Percentiles rank a stretch among this genome's conserved stretches.
These are phyloP conservation scores for Sturnira hondurensis DNA, from an alignment of 2,113 vertebrate genomes.

Conservation along the genomic window DNA sequence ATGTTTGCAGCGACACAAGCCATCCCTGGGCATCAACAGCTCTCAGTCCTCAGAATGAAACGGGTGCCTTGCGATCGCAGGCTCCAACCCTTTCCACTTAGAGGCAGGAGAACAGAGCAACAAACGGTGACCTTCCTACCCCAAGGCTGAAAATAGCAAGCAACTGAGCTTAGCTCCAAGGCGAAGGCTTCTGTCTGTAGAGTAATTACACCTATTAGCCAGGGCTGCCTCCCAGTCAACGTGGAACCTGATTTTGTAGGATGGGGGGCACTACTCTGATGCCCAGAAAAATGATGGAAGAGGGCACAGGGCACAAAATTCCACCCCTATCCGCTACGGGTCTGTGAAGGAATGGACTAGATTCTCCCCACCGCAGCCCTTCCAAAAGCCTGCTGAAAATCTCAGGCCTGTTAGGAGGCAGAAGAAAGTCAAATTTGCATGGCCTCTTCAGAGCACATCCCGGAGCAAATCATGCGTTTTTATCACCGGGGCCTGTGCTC, in stretches of 20 bases:
- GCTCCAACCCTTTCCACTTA: not conserved
- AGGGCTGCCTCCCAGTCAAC: not conserved
- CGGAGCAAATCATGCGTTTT: not conserved
- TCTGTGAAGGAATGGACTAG: not conserved
- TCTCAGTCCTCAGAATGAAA: not conserved
- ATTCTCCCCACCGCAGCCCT: not conserved
- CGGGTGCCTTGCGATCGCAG: not conserved
- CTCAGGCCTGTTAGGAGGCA: not conserved
- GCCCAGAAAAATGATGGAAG: not conserved
- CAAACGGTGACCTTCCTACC: not conserved
- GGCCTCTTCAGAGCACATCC: not conserved
- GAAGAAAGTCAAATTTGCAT: accelerated
- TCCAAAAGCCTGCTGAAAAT: not conserved
- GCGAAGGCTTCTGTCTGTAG: not conserved
- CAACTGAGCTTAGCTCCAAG: not conserved
- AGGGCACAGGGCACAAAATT: not conserved
- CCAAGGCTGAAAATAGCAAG: not conserved
- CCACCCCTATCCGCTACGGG: not conserved
- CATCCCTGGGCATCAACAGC: not conserved
- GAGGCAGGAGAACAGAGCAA: accelerated
- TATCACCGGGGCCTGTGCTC: not conserved
- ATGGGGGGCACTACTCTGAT: too few relatives aligned
- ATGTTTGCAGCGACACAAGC: not conserved
- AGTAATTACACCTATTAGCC: not conserved
- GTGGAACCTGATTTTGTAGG: not conserved